Percentiles rank a stretch among this genome's conserved stretches.
These are phyloP conservation scores for Heliocidaris erythrogramma DNA, from an alignment of 35 echinoderm and acorn worm genomes.

Conservation along the genomic window DNA sequence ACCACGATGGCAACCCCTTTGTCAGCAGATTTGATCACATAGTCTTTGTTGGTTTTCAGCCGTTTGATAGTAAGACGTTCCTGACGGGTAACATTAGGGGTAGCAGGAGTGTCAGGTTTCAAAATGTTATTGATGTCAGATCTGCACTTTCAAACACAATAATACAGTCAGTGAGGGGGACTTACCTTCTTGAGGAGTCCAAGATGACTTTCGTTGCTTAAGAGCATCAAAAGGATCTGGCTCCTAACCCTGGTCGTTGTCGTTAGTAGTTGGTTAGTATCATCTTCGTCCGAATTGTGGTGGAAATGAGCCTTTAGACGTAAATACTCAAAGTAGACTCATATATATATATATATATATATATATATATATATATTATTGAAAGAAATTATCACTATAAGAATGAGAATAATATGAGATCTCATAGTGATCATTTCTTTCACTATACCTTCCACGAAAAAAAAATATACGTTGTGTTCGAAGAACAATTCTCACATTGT, in stretches of 20 bases:
- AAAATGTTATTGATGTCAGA: background rate
- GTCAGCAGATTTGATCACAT: constrained; percentile 41
- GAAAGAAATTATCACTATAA: too few relatives aligned
- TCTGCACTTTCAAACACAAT: background rate
- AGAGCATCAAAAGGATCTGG: constrained; percentile 14
- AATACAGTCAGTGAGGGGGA: background rate
- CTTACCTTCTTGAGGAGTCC: background rate
- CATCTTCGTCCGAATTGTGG: background rate
- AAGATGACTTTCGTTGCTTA: background rate
- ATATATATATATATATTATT: too few relatives aligned
- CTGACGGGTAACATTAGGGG: background rate
- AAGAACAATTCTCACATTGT: too few relatives aligned
- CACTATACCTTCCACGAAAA: too few relatives aligned
- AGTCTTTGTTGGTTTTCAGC: background rate
- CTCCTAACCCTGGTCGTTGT: background rate
- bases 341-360: too few relatives aligned
- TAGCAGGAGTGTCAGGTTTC: background rate
- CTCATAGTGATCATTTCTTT: too few relatives aligned
- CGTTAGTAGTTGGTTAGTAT: background rate
- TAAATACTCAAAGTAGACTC: background rate
- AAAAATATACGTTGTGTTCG: too few relatives aligned
- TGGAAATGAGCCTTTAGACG: constrained; percentile 13
- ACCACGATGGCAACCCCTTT: constrained; percentile 36
- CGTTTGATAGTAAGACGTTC: constrained; percentile 39
- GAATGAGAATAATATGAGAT: too few relatives aligned